Percentiles rank a stretch among this genome's conserved stretches.
Evolutionary conservation across 2,888 invertebrate species (phyloP).

Genomic region (Mechanitis mazaeus): DNA sequence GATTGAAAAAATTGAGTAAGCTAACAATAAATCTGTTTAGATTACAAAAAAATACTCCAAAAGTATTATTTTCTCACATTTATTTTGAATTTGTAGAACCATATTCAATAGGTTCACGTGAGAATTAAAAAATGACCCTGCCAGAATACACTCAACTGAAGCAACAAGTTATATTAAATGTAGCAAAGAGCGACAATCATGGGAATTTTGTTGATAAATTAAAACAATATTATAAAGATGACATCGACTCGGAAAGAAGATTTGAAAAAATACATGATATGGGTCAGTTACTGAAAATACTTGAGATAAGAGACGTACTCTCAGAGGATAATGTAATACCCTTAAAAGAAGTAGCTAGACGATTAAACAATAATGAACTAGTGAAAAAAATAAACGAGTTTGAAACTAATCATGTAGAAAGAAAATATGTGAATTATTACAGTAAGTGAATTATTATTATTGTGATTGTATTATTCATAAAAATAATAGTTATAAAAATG

Average conservation of each 20-base stretch:
- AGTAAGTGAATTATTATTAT: conserved; percentile 37
- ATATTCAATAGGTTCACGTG: too few relatives aligned
- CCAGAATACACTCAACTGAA: conserved; percentile 52
- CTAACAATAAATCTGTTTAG: too few relatives aligned
- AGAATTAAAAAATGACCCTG: conserved; percentile 46
- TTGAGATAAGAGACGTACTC: conserved; percentile 58
- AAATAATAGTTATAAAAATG: too few relatives aligned
- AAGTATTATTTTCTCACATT: too few relatives aligned
- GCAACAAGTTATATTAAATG: conserved; percentile 43
- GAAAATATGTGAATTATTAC: conserved; percentile 42
- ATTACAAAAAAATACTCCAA: too few relatives aligned
- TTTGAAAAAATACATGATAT: conserved; percentile 55
- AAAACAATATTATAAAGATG: conserved; percentile 53
- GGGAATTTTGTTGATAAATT: conserved; percentile 43
- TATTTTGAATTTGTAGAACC: too few relatives aligned
- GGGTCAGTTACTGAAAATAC: conserved; percentile 49
- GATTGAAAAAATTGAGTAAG: too few relatives aligned
- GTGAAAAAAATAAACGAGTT: conserved; percentile 45
- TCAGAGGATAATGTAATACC: conserved; percentile 56
- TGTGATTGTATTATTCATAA: too few relatives aligned
- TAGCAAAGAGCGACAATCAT: conserved; percentile 46
- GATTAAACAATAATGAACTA: conserved; percentile 43
- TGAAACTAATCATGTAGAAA: conserved; percentile 40
- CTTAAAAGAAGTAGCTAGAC: conserved; percentile 50
- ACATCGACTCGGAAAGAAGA: conserved; percentile 60